Evolutionary conservation across 2,888 invertebrate genomes (phyloP).

Genomic region (Heliconius ethilla): DNA sequence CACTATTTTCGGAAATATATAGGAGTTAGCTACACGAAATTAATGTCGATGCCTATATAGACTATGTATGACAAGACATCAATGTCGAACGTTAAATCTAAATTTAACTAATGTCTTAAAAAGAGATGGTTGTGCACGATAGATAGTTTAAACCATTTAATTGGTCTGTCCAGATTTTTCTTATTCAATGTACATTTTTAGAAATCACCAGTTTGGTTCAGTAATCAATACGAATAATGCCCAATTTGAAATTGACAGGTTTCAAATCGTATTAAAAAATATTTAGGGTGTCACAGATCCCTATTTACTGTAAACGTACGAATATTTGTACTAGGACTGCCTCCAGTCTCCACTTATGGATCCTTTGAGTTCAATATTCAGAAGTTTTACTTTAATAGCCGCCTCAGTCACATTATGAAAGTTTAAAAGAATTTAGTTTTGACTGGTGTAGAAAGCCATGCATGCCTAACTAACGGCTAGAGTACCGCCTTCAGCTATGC

Average conservation of each 20-base stretch:
- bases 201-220: not conserved
- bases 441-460: constrained; percentile 70
- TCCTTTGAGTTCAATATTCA: not conserved
- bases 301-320: not conserved
- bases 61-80: constrained; percentile 34
- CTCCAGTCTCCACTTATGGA: not conserved
- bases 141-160: constrained; percentile 68
- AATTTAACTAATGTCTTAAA: constrained; percentile 46
- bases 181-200: constrained; percentile 32
- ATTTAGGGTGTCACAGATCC: not conserved
- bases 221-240: not conserved
- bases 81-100: constrained; percentile 52
- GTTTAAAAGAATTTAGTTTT: constrained; percentile 51
- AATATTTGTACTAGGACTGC: not conserved
- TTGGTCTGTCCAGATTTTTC: constrained; percentile 71
- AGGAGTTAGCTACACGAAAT: constrained; percentile 28
- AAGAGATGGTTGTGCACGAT: constrained; percentile 81
- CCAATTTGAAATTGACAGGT: not conserved
- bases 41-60: constrained; percentile 28
- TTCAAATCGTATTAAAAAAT: not conserved
- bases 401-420: constrained; percentile 44
- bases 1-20: constrained; percentile 32
- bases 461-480: constrained; percentile 68
- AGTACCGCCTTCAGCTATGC: constrained; percentile 52
- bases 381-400: constrained; percentile 40